A percentile compares a stretch with the other conserved stretches of the same genome.
These are phyloP conservation scores for Sylvia atricapilla DNA, from an alignment of 2,113 vertebrate species.

Conservation along the genomic window DNA sequence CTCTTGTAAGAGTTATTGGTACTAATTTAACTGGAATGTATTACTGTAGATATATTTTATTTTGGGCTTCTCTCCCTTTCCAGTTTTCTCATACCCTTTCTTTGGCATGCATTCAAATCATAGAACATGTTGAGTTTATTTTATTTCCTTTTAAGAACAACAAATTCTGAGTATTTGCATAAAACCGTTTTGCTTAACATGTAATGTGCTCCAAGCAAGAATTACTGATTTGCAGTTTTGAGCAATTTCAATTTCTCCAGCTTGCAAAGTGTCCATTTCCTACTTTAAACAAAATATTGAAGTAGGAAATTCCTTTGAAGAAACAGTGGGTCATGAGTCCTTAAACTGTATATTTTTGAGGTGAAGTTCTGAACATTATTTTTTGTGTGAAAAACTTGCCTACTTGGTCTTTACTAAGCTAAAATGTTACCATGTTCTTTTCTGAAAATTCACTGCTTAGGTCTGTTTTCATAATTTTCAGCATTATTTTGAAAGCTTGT, in stretches of 20 bases:
- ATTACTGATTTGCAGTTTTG: background rate
- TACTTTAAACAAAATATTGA: background rate
- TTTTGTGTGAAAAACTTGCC: background rate
- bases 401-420: background rate
- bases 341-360: background rate
- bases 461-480: slow-evolving; percentile 7
- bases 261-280: background rate
- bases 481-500: slow-evolving; percentile 36
- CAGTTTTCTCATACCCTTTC: slow-evolving; percentile 44
- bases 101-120: slow-evolving; percentile 22
- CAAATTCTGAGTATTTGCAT: background rate
- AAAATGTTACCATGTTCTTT: background rate
- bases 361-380: background rate
- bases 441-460: slow-evolving; percentile 19
- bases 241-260: background rate
- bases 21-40: slow-evolving; percentile 44
- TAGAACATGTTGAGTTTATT: background rate
- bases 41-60: slow-evolving; percentile 31
- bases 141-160: slow-evolving; percentile 28
- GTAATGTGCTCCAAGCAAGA: background rate
- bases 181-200: background rate
- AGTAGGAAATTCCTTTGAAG: background rate
- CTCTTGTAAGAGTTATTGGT: slow-evolving; percentile 28
- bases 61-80: slow-evolving; percentile 27
- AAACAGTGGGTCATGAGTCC: accelerated